Evolutionary conservation across 2,797 vertebrate species (phyloP), one percentile per base, ranked within the genome.

Genomic region (Melanotaenia parkinsoni): DNA sequence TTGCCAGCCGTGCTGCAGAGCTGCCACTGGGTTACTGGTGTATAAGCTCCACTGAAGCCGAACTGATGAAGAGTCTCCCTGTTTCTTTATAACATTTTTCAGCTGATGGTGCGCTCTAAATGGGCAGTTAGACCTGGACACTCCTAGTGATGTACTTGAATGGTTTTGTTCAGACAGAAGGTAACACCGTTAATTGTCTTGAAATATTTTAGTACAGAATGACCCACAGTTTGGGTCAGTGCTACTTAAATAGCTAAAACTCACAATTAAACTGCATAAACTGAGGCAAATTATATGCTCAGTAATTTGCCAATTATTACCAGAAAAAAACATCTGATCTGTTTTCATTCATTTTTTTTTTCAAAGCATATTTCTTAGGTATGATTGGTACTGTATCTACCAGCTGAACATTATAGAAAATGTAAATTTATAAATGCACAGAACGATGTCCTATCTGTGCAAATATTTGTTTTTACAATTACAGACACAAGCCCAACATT

Each of bases 31-130:
- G 57, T 58, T 67, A 76, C 68, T 66, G 61, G 59, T 67, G 75
- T 79, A 87, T 77, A 20, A 73, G 77, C 67, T 83, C 63, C 75
- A 59, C 60, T 79, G 82, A 84, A 87, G 91, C 89, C 60, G 80
- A 91, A 88, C 82, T 84, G 74, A 91, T 90, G 84, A 89, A 79
- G 81, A 89, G 43, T 86, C 68, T 70, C 47, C 24, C 70, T 70
- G 63, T 77, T 56, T 81, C 76, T 47, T 72, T 70, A 70, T 86
- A 84, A 86, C 85, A 77, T 13, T 85, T 74, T 77, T 77, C 79
- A 81, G 76, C 72, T 74, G 70, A 72, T 58, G 64, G 68, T 47
- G 22, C 22, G 53, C 38, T 77, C 53, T 53, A 74, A 51, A 57
- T 70, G 73, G 62, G 63, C 72, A 54, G 63, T 66, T 61, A 26